Evolutionary conservation across 92 coral and sea anemone species (phyloP).

Genomic region (Zoanthus sociatus): DNA sequence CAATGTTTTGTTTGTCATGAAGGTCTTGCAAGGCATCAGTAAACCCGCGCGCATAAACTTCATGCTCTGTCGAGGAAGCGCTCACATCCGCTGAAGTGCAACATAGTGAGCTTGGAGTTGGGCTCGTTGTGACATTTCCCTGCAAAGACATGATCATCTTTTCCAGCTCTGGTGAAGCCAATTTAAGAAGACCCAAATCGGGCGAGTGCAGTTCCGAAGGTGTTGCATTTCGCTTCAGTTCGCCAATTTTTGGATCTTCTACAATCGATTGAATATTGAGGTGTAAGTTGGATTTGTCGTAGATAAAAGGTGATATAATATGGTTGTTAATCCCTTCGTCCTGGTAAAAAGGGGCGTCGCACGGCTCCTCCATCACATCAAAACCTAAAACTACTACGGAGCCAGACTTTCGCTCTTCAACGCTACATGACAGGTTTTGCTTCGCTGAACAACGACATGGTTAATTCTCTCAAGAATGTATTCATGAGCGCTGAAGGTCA

Average conservation of each 20-base stretch:
- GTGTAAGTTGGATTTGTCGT: conserved; percentile 87
- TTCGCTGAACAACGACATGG: conserved; percentile 39
- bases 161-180: conserved; percentile 98
- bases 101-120: conserved; percentile 80
- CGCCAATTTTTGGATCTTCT: conserved; percentile 84
- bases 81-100: conserved; percentile 75
- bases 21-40: conserved; percentile 98
- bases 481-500: conserved; percentile 23
- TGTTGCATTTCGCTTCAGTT: conserved; percentile 88
- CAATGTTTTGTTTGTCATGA: conserved; percentile 88
- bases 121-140: conserved; percentile 81
- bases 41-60: conserved; percentile 88
- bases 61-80: conserved; percentile 67
- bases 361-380: conserved; percentile 96
- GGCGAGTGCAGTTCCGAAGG: conserved; percentile 95
- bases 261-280: conserved; percentile 88
- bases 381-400: conserved; percentile 72
- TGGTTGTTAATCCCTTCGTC: conserved; percentile 94
- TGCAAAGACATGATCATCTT: conserved; percentile 99
- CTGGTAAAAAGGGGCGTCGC: conserved; percentile 94
- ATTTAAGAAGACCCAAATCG: conserved; percentile 96
- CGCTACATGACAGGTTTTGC: conserved; percentile 62
- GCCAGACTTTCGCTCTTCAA: conserved; percentile 32
- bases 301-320: conserved; percentile 90
- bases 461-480: conserved; percentile 10